These are phyloP conservation scores for Tetragonisca angustula DNA, from an alignment of 2,888 invertebrate genomes.

Conservation along the genomic window DNA sequence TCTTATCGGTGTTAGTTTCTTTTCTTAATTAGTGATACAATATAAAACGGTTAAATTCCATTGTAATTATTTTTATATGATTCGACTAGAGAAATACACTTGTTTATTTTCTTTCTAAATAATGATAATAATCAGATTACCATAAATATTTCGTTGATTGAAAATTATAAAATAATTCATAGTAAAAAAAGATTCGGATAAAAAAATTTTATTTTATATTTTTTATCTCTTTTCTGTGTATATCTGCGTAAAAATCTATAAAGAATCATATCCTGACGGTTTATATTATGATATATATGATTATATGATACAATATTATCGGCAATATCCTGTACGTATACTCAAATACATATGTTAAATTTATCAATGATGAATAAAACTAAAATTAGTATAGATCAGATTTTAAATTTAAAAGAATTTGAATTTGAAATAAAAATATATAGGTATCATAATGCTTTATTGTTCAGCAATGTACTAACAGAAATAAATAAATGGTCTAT, in stretches of 20 bases:
- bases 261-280: not conserved
- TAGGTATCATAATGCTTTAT: not conserved
- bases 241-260: not conserved
- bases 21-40: conserved; percentile 24
- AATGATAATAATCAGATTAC: not conserved
- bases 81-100: not conserved
- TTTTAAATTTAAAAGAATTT: not conserved
- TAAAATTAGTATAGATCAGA: not conserved
- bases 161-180: not conserved
- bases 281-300: not conserved
- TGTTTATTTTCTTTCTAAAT: not conserved
- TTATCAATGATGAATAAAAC: too few species aligned
- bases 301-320: not conserved
- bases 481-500: not conserved
- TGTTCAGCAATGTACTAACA: not conserved
- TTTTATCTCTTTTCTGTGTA: too few species aligned
- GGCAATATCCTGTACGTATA: too few species aligned
- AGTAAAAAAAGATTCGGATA: not conserved
- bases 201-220: not conserved
- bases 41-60: conserved; percentile 8
- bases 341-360: too few species aligned
- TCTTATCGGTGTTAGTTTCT: conserved; percentile 40
- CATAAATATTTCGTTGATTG: not conserved
- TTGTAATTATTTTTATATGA: conserved; percentile 8
- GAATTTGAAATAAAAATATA: not conserved